Evolutionary conservation across 1,140 invertebrate genomes (phyloP).

Genomic region (Aphidius ervi): DNA sequence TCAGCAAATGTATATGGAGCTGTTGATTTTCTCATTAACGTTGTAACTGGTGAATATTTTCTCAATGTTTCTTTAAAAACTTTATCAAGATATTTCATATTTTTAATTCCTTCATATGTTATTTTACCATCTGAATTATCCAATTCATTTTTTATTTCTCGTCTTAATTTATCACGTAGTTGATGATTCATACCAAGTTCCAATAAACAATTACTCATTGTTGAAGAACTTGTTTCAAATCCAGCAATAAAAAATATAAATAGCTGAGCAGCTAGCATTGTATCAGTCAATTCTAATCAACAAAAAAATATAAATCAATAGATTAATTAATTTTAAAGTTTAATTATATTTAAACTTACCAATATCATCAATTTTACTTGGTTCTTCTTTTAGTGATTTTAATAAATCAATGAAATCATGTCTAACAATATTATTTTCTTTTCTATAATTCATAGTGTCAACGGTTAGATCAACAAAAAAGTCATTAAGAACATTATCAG

Average conservation of each 20-base stretch:
- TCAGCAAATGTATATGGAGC: conserved; percentile 37
- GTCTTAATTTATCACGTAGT: conserved; percentile 31
- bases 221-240: conserved; percentile 66
- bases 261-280: conserved; percentile 52
- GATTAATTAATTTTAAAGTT: too few species aligned
- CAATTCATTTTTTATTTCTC: conserved; percentile 18
- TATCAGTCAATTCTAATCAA: neutral
- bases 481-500: conserved; percentile 28
- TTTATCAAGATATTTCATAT: conserved; percentile 48
- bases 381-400: conserved; percentile 52
- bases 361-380: conserved; percentile 35
- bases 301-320: too few species aligned
- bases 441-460: conserved; percentile 53
- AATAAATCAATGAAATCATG: conserved; percentile 58
- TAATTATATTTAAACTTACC: neutral
- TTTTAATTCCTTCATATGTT: conserved; percentile 44
- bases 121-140: conserved; percentile 49
- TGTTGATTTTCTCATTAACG: conserved; percentile 32
- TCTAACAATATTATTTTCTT: conserved; percentile 49
- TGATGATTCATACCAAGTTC: conserved; percentile 58
- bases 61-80: conserved; percentile 46
- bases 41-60: conserved; percentile 45
- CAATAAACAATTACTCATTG: conserved; percentile 58
- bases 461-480: conserved; percentile 53
- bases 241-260: conserved; percentile 66